phyloP scores from a whole-genome alignment of 2,797 vertebrate species.

The Uromys caudimaculatus region DNA sequence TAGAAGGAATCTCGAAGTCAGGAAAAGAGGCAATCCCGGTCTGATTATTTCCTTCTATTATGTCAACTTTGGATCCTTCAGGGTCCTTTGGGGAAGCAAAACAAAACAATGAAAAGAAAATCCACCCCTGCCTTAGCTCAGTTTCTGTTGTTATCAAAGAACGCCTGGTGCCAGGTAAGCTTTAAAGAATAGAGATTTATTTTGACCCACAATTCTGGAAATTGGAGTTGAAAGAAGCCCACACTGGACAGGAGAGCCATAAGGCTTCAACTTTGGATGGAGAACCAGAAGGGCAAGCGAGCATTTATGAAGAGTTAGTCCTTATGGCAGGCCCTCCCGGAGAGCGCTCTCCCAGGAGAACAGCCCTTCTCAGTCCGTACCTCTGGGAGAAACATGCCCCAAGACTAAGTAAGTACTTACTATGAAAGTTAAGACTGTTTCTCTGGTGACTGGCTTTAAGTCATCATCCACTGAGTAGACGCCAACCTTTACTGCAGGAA shows the following conservation, averaged over 20 bases:
- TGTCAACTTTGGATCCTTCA: slow-evolving; percentile 89
- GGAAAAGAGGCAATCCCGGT: slow-evolving; percentile 93
- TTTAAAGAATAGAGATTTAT: neutral
- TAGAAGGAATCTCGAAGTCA: slow-evolving; percentile 94
- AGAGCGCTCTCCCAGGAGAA: neutral
- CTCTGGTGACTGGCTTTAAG: slow-evolving; percentile 90
- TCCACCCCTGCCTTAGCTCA: neutral
- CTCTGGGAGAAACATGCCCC: too few species aligned
- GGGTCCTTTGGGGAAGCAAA: slow-evolving; percentile 91
- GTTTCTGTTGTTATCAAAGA: neutral
- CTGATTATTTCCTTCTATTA: slow-evolving; percentile 89
- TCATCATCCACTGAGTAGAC: slow-evolving; percentile 94
- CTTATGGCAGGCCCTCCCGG: neutral
- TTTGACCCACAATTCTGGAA: neutral
- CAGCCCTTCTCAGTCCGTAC: neutral
- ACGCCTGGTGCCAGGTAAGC: too few species aligned
- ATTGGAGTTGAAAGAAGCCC: neutral
- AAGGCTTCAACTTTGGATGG: neutral
- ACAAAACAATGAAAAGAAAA: neutral
- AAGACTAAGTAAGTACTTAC: slow-evolving; percentile 85
- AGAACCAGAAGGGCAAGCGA: neutral
- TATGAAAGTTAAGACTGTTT: slow-evolving; percentile 91
- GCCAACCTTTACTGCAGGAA: slow-evolving; percentile 92
- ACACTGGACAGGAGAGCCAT: too few species aligned
- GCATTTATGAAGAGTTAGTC: neutral